phyloP scores from a whole-genome alignment of 2,113 vertebrate genomes.

The Colius striatus region DNA sequence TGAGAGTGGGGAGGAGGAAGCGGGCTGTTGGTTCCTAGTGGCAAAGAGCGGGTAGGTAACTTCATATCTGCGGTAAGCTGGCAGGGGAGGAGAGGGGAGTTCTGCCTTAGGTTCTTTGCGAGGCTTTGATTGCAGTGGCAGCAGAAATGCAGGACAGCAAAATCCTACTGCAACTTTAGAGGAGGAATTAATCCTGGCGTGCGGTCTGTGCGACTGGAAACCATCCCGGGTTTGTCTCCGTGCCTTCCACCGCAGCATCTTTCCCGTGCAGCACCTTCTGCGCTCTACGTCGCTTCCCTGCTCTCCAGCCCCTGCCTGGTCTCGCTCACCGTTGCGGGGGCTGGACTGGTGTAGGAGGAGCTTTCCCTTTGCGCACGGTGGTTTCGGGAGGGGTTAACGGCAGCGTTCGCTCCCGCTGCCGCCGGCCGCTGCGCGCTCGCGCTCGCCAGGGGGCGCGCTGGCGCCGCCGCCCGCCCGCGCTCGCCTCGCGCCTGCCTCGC shows the following conservation, averaged over 20 bases:
- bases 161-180: neutral
- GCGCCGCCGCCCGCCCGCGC: neutral
- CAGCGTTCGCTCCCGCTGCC: too few relatives aligned
- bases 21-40: rapidly evolving
- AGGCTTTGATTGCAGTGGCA: rapidly evolving
- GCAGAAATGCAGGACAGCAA: rapidly evolving
- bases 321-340: rapidly evolving
- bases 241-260: rapidly evolving
- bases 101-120: rapidly evolving
- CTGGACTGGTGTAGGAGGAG: rapidly evolving
- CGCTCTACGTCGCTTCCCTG: neutral
- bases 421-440: neutral
- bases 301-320: neutral
- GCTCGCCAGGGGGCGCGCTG: neutral
- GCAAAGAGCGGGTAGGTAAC: neutral
- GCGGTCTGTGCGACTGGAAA: too few relatives aligned
- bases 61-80: rapidly evolving
- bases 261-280: too few relatives aligned
- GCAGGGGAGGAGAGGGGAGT: too few relatives aligned
- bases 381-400: rapidly evolving
- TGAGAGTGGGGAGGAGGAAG: neutral
- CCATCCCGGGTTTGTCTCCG: neutral
- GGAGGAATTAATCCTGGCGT: rapidly evolving
- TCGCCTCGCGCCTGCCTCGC: too few relatives aligned
- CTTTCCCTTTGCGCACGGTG: neutral